These are phyloP conservation scores for Esox lucius DNA, from an alignment of 2,797 vertebrate genomes.

Conservation along the genomic window DNA sequence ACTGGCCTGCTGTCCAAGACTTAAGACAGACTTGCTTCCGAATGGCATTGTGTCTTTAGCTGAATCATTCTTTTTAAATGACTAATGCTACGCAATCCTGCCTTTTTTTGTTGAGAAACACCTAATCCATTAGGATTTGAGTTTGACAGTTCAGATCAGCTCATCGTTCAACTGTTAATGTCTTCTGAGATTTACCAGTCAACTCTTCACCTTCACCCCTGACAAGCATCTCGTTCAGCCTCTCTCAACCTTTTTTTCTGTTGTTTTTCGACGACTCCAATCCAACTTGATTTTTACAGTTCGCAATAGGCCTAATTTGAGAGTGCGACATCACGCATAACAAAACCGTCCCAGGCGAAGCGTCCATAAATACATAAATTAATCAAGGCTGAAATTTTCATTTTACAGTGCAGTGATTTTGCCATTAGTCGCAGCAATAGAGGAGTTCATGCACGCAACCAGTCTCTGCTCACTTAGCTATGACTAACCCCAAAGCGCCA, in stretches of 20 bases:
- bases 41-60: conserved; percentile 55
- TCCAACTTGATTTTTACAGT: conserved; percentile 43
- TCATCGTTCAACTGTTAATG: conserved; percentile 63
- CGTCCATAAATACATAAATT: conserved; percentile 81
- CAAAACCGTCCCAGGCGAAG: conserved; percentile 65
- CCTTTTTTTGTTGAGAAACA: too few relatives aligned
- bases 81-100: background rate
- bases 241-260: conserved; percentile 33
- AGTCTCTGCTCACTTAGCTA: conserved; percentile 77
- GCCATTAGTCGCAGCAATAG: conserved; percentile 76
- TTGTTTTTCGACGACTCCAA: conserved; percentile 15
- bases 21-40: conserved; percentile 38
- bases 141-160: conserved; percentile 45
- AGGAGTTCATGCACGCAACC: conserved; percentile 71
- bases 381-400: conserved; percentile 83
- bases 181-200: conserved; percentile 52
- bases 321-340: conserved; percentile 61
- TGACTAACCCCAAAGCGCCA: conserved; percentile 72
- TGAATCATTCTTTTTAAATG: conserved; percentile 34
- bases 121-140: conserved; percentile 47
- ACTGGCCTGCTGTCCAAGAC: conserved; percentile 11
- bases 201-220: conserved; percentile 36
- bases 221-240: conserved; percentile 41
- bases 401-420: conserved; percentile 81
- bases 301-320: conserved; percentile 63